phyloP scores from a whole-genome alignment of 2,113 vertebrate species.

The Oncorhynchus nerka region DNA sequence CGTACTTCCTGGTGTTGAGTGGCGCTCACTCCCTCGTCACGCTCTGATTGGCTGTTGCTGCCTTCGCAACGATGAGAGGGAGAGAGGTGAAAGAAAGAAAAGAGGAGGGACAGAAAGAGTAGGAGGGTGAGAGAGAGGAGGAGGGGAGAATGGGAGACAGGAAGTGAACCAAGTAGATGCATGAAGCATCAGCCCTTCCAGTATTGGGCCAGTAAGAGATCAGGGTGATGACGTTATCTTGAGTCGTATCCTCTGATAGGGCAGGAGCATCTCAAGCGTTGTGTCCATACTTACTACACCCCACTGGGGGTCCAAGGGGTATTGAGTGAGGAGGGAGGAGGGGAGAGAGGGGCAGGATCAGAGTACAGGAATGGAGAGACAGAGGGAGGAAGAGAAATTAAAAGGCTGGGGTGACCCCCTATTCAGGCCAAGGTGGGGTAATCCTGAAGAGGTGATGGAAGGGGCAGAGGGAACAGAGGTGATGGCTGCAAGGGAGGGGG shows the following conservation, averaged over 20 bases:
- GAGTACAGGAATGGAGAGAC: not conserved
- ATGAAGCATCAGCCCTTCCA: too few relatives aligned
- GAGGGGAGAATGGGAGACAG: not conserved
- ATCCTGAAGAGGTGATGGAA: not conserved
- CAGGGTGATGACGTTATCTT: not conserved
- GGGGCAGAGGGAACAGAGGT: not conserved
- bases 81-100: not conserved
- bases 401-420: not conserved
- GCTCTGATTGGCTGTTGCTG: not conserved
- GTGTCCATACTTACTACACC: not conserved
- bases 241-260: not conserved
- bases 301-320: not conserved
- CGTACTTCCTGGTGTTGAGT: conserved; percentile 1
- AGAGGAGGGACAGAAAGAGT: not conserved
- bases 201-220: not conserved
- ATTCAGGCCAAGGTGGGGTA: not conserved
- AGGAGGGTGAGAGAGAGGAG: not conserved
- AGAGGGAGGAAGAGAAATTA: not conserved
- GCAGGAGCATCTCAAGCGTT: not conserved
- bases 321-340: not conserved
- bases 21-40: not conserved
- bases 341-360: not conserved
- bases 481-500: not conserved
- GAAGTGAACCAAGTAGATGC: not conserved
- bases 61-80: not conserved